These are phyloP conservation scores for Nanger granti DNA, from an alignment of 2,113 vertebrate genomes.

Conservation along the genomic window DNA sequence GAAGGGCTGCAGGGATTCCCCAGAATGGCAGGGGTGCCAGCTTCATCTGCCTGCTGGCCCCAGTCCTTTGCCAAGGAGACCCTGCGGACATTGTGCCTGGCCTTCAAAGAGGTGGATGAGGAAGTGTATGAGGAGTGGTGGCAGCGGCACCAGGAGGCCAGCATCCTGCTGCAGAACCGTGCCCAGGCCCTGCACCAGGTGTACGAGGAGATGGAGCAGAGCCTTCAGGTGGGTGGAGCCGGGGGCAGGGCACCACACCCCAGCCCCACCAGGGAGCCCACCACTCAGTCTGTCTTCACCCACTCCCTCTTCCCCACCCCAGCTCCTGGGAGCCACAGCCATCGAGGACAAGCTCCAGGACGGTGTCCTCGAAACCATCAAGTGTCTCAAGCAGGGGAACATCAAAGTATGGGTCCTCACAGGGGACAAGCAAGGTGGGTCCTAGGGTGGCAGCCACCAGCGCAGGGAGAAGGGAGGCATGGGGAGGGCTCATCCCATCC, in stretches of 20 bases:
- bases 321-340: slow-evolving; percentile 93
- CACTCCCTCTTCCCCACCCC: not conserved
- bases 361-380: slow-evolving; percentile 88
- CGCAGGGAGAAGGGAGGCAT: rapidly evolving
- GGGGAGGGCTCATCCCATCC: too few relatives aligned
- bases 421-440: slow-evolving; percentile 93
- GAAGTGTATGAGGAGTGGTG: slow-evolving; percentile 79
- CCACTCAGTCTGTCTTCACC: not conserved
- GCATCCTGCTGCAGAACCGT: slow-evolving; percentile 73
- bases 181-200: slow-evolving; percentile 78
- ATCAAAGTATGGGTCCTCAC: slow-evolving; percentile 96
- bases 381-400: slow-evolving; percentile 84
- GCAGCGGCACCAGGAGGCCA: slow-evolving; percentile 74
- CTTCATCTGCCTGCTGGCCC: not conserved
- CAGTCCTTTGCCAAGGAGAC: slow-evolving; percentile 83
- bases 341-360: slow-evolving; percentile 94
- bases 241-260: rapidly evolving
- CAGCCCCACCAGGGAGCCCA: not conserved
- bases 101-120: slow-evolving; percentile 85
- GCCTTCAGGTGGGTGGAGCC: slow-evolving; percentile 80
- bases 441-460: too few relatives aligned
- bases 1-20: not conserved
- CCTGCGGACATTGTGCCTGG: slow-evolving; percentile 90
- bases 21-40: not conserved
- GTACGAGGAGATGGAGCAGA: slow-evolving; percentile 87